Conservation (phyloP, 2,888 invertebrate species). For the Pardosa pseudoannulata region DNA sequence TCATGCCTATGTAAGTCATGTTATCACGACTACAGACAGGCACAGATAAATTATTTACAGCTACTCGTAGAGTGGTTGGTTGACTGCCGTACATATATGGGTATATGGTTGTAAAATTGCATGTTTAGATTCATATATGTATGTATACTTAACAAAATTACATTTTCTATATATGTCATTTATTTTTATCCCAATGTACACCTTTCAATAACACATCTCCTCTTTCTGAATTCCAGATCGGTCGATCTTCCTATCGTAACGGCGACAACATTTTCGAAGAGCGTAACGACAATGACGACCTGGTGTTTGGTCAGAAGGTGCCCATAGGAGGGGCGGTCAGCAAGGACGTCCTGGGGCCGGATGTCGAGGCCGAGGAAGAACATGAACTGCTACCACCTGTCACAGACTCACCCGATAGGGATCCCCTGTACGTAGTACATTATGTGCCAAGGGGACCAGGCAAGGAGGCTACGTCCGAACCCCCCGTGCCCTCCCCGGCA, state of each 20-base stretch:
- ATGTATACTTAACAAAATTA: too few species aligned
- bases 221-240: slow-evolving; percentile 8
- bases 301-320: slow-evolving; percentile 46
- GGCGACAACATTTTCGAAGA: slow-evolving; percentile 42
- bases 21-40: too few species aligned
- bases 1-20: too few species aligned
- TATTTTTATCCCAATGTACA: too few species aligned
- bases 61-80: too few species aligned
- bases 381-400: slow-evolving; percentile 3
- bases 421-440: slow-evolving; percentile 66
- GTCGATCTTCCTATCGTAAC: slow-evolving; percentile 3
- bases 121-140: too few species aligned
- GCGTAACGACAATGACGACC: slow-evolving; percentile 40
- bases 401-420: neutral
- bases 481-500: slow-evolving; percentile 7
- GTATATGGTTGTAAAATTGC: too few species aligned
- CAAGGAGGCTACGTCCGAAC: slow-evolving; percentile 14
- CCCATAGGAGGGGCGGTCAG: slow-evolving; percentile 54
- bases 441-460: slow-evolving; percentile 53
- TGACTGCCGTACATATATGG: too few species aligned
- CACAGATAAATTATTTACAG: too few species aligned
- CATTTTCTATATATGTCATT: too few species aligned
- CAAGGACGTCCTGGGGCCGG: slow-evolving; percentile 46
- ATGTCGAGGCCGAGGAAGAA: slow-evolving; percentile 25
- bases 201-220: too few species aligned